Conservation (phyloP, 2,113 vertebrate species). For the Megaptera novaeangliae region DNA sequence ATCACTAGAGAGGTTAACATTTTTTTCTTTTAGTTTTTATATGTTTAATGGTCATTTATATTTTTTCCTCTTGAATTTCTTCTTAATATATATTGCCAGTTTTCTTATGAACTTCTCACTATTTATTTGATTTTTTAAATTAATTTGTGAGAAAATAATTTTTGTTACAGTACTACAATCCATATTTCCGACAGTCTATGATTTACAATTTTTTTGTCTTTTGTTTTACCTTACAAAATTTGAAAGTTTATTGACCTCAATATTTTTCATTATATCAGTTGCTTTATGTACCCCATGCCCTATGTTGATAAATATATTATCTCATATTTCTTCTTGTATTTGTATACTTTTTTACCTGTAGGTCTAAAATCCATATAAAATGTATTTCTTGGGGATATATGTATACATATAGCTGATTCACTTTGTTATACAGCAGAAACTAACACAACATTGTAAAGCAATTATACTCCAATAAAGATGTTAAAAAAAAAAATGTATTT, state of each 20-base stretch:
- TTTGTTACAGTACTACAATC: neutral
- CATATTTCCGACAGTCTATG: neutral
- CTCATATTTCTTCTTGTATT: neutral
- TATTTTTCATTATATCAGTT: neutral
- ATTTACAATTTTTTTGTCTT: neutral
- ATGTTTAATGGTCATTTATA: neutral
- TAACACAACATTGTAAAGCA: too few species aligned
- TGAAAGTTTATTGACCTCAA: neutral
- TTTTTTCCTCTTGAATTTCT: neutral
- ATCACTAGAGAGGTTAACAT: neutral
- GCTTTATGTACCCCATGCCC: neutral
- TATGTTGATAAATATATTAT: neutral
- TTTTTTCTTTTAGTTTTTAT: neutral
- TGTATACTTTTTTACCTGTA: neutral
- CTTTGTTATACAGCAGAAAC: too few species aligned
- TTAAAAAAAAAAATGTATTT: neutral
- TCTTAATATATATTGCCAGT: neutral
- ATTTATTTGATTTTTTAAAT: neutral
- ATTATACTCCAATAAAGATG: too few species aligned
- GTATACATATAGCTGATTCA: too few species aligned
- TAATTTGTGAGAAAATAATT: neutral
- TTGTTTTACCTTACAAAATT: neutral
- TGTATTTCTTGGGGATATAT: too few species aligned
- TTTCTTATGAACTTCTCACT: neutral
- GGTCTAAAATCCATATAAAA: neutral